These are phyloP conservation scores for Plecotus auritus DNA, from an alignment of 2,113 vertebrate species.

Conservation along the genomic window DNA sequence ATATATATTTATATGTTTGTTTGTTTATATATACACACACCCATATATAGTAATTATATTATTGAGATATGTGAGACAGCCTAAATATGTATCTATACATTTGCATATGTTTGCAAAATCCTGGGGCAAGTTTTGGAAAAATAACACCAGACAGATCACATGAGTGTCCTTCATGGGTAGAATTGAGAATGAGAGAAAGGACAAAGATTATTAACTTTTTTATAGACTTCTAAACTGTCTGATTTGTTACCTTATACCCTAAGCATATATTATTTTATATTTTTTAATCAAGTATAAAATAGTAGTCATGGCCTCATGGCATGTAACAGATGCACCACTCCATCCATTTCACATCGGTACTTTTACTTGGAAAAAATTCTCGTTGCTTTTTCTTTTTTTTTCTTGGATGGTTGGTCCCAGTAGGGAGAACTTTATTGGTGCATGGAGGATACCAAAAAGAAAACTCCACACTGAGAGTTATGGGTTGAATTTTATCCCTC, in stretches of 20 bases:
- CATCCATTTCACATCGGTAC: background rate
- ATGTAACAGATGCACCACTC: fast-evolving
- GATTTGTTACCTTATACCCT: background rate
- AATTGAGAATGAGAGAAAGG: background rate
- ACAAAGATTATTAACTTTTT: background rate
- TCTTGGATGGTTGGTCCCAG: background rate
- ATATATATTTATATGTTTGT: background rate
- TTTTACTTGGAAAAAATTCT: background rate
- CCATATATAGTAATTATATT: background rate
- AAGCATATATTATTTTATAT: background rate
- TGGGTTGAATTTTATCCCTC: background rate
- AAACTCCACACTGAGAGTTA: background rate
- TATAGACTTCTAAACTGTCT: background rate
- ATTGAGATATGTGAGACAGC: background rate
- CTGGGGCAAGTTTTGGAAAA: background rate
- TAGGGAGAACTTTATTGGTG: background rate
- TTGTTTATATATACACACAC: background rate
- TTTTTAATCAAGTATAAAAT: background rate
- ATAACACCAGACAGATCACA: background rate
- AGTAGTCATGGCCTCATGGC: background rate
- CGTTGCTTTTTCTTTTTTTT: background rate
- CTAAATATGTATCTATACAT: background rate
- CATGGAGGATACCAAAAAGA: background rate
- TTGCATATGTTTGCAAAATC: background rate
- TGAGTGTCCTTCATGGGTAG: background rate